Evolutionary conservation across 2,113 vertebrate genomes (phyloP), one percentile per base, ranked within the genome.

Genomic region (Cryptomyrus ogoouensis): DNA sequence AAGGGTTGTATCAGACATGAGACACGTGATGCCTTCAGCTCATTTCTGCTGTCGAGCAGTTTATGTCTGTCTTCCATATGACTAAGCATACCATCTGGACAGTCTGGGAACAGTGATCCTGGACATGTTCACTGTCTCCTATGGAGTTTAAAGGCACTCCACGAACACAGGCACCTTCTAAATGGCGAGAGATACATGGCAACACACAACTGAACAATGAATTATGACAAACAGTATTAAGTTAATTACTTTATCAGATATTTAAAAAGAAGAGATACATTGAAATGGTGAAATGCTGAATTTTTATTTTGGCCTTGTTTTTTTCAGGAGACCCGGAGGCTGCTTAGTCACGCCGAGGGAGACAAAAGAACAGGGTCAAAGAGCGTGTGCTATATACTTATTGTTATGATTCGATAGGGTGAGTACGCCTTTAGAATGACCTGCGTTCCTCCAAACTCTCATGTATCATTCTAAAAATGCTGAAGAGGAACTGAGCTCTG

Each of bases 391-490:
- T 35, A 17, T 74, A 35, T 35, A 35, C 12, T 77, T 39, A 19
- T 39, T 39, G 35, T 42, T 42, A 7, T 19, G 31, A 77, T 77
- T 42, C 17, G 3, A 56, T 21, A 21, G 53, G 5, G 19, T n/a
- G 56, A n/a, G 24, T n/a, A 10, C 44, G 86, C 88, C 39, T 77
- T 52, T 87, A 89, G 90, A 35, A 87, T 92, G 90, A 94, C 93
- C 94, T 93, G 91, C 74, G 15, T 91, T 91, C 85, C 89, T 88
- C 92, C 93, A 90, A 94, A 91, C 93, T 92, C 94, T 94, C 92
- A 90, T 88, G 93, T 91, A 89, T 93, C 89, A 91, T 95, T 94
- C 95, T 94, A 92, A 92, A 88, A 92, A 90, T 88, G 89, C 92
- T 91, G 39, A 91, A 10, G 49, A 77, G 88, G 70, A 62, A 89